Evolutionary conservation across 2,888 invertebrate genomes (phyloP), one percentile per base, ranked within the genome.

Genomic region (Cacoxenus indagator): DNA sequence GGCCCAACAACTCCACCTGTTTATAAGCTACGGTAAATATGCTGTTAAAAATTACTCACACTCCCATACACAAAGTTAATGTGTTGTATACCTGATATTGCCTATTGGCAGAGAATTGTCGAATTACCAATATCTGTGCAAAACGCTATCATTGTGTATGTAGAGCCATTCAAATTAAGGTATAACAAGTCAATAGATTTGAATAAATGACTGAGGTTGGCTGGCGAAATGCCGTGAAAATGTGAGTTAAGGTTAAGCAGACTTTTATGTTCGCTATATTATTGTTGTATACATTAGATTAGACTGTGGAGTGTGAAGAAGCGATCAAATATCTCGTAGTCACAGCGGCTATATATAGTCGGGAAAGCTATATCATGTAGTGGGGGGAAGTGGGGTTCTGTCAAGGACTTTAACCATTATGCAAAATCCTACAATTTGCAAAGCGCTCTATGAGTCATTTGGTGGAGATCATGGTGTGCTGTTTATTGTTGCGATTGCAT

Each of bases 131-230:
- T 29, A 59, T 17, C 17, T 61, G 6, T 46, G 29, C 14, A 9
- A 37, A 55, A 37, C 8, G 45, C 27, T 64, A 26, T 24, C 31
- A 9, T 17, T 46, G 55, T 22, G 66, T 67, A 66, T 70, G 70
- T 55, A 67, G 65, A 68, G 62, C 46, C 59, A 70, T 68, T 31
- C 71, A 73, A 75, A 77, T 75, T 73, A 77, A 79, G 77, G 75
- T 68, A 68, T 73, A 37, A 75, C 81, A 84, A 74, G 75, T 78
- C 75, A 77, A 81, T 84, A 80, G 81, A 75, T 76, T 78, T 70
- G 73, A 78, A 78, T 78, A 78, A 75, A 80, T 68, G 69, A 70
- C 64, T 68, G 68, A 70, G 70, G 64, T 64, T 71, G 67, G 61
- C 54, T 67, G 64, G 61, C 46, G 45, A 69, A 68, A 71, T 68